Conservation (phyloP, 2,797 vertebrate genomes). For the Ibycter americanus region DNA sequence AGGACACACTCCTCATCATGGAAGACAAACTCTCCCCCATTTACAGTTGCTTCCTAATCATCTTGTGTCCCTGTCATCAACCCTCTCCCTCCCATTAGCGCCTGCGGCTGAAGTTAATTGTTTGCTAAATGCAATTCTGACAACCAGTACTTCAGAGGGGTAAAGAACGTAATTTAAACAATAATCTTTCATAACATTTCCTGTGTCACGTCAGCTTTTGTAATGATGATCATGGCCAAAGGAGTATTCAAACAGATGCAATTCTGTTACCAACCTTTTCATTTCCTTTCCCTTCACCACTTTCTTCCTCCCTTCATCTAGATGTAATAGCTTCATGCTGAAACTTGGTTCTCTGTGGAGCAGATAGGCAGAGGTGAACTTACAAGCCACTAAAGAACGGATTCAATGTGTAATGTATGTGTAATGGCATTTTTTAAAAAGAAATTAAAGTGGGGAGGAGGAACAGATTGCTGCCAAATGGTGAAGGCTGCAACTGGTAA, state of each 20-base stretch:
- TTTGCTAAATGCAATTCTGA: not conserved
- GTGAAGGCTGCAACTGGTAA: conserved; percentile 4
- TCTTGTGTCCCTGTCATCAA: not conserved
- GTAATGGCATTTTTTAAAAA: not conserved
- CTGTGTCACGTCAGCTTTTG: not conserved
- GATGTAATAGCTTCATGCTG: not conserved
- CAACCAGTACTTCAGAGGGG: not conserved
- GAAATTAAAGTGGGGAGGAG: not conserved
- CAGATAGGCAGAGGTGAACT: not conserved
- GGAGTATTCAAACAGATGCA: not conserved
- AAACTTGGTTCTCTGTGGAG: not conserved
- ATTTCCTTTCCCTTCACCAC: not conserved
- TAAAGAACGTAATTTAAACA: not conserved
- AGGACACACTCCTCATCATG: not conserved
- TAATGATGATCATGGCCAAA: not conserved
- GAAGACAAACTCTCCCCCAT: not conserved
- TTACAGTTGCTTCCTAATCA: not conserved
- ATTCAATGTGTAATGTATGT: not conserved
- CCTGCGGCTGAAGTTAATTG: not conserved
- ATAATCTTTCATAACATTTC: not conserved
- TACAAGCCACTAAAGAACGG: not conserved
- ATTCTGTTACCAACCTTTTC: not conserved
- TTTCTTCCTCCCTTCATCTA: not conserved
- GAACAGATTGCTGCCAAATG: conserved; percentile 1
- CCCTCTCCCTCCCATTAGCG: not conserved